These are phyloP conservation scores for Pseudochirops corinnae DNA, from an alignment of 2,797 vertebrate genomes.

Conservation along the genomic window DNA sequence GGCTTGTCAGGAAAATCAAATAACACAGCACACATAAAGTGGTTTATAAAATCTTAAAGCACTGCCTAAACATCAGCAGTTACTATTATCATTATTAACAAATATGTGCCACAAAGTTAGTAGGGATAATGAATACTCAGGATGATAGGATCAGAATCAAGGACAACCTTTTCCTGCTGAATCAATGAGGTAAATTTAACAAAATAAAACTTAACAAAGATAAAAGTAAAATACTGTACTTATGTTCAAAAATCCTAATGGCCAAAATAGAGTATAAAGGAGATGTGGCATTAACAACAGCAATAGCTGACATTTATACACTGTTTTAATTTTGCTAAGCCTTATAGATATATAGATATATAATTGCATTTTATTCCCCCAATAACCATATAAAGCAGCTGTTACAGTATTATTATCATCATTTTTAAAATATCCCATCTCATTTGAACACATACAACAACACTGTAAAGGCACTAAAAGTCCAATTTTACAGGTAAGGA, in stretches of 20 bases:
- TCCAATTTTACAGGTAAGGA: neutral
- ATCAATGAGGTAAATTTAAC: neutral
- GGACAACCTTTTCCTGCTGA: neutral
- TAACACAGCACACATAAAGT: neutral
- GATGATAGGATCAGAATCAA: neutral
- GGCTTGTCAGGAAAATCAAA: neutral
- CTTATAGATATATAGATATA: neutral
- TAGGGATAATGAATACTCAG: neutral
- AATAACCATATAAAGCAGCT: neutral
- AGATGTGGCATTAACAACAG: neutral
- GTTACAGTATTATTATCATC: neutral
- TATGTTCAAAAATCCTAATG: neutral
- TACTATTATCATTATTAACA: neutral
- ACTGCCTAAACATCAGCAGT: neutral
- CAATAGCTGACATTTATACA: neutral
- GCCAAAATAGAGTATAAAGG: neutral
- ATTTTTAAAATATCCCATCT: neutral
- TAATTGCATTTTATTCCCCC: neutral
- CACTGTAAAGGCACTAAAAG: neutral
- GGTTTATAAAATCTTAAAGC: neutral
- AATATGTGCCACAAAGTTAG: neutral
- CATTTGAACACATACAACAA: neutral
- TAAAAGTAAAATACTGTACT: neutral
- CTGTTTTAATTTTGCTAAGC: neutral
- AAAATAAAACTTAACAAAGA: neutral